Evolutionary conservation across 2,797 vertebrate species (phyloP), one percentile per base, ranked within the genome.

Genomic region (Thunnus albacares): DNA sequence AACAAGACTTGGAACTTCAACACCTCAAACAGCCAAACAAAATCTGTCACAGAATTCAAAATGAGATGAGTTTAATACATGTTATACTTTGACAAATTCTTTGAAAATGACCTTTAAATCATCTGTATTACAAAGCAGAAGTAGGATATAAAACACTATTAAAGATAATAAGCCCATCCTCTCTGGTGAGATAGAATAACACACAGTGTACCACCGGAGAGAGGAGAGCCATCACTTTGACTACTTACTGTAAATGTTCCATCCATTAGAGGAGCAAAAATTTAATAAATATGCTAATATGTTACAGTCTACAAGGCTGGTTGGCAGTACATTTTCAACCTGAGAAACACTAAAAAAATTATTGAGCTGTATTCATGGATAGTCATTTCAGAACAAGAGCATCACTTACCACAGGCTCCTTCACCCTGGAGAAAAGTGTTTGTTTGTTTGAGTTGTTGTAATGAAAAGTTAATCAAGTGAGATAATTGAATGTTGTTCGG

Each of bases 381-480:
- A 81, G 85, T 89, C 64, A 66, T 83, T 89, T 85, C 56, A 53
- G 49, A 89, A 87, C 60, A 77, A 87, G 89, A 81, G 80, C 84
- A 63, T 81, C 90, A 87, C 86, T 92, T 94, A 92, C 91, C 89
- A 85, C 53, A 20, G 65, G 41, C 82, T 81, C 79, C 80, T 86
- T 87, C 81, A 89, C 89, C 78, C 90, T 51, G 28, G 82, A 90
- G 89, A 80, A 87, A 85, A 92, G 69, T 76, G 86, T 91, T 92
- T 93, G 92, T 93, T 93, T 94, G 91, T 94, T 91, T 87, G 90
- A 92, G 88, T 87, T 90, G 90, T 88, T 61, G 59, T 92, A 93
- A 94, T 95, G 92, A 94, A 95, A 95, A 96, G 94, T 94, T 95
- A 95, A 95, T 96, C 94, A 95, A 92, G 89, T 90, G 93, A 92